Conservation (phyloP, 1,140 invertebrate genomes). For the Schlechtendalia chinensis region DNA sequence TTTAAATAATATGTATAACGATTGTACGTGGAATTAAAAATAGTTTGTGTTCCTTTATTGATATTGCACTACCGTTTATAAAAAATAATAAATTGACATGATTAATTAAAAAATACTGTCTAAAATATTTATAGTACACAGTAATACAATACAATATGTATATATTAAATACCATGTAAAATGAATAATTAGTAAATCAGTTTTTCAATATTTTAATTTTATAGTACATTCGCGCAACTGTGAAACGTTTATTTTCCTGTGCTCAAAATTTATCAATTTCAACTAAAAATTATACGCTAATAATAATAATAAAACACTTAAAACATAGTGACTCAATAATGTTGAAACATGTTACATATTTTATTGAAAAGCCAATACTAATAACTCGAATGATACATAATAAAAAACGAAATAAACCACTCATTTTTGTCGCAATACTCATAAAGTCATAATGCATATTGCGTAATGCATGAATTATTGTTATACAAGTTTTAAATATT, state of each 20-base stretch:
- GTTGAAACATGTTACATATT: background rate
- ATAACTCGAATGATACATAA: background rate
- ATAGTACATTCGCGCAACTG: background rate
- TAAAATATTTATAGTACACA: background rate
- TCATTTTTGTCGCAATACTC: background rate
- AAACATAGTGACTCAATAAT: constrained; percentile 11
- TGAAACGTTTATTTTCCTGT: background rate
- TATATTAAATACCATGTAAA: background rate
- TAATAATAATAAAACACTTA: constrained; percentile 38
- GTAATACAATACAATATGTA: background rate
- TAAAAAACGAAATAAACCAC: background rate
- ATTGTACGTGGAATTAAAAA: background rate
- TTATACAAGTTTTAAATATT: background rate
- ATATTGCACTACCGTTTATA: background rate
- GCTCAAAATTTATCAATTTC: constrained; percentile 13
- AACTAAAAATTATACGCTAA: background rate
- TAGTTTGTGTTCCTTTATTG: background rate
- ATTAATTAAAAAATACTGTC: background rate
- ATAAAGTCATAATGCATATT: background rate
- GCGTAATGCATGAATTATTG: background rate
- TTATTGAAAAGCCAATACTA: background rate
- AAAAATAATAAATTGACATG: background rate
- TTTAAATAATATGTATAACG: no score
- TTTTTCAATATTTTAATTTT: constrained; percentile 1
- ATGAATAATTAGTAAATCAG: background rate